phyloP scores from a whole-genome alignment of 2,888 invertebrate species.

The Drosophila antonietae region DNA sequence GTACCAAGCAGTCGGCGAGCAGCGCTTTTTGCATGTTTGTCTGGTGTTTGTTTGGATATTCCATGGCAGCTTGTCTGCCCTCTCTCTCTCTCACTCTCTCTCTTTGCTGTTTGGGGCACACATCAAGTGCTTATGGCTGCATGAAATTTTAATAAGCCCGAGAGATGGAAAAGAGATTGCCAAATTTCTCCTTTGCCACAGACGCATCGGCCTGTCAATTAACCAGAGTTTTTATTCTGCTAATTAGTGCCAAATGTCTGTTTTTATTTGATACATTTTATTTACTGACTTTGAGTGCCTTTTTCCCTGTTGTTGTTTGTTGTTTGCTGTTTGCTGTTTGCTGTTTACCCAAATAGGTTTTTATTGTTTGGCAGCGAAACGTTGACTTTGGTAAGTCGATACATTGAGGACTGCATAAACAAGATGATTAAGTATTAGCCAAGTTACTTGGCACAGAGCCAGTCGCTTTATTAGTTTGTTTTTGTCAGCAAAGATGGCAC shows the following conservation, averaged over 20 bases:
- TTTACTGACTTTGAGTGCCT: constrained; percentile 23
- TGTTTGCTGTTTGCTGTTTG: background rate
- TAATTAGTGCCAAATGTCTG: constrained; percentile 54
- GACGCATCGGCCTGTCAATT: constrained; percentile 23
- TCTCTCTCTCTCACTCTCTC: background rate
- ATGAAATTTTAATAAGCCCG: constrained; percentile 74
- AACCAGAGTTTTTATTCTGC: constrained; percentile 37
- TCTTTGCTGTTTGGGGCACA: constrained; percentile 17
- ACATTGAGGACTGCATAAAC: constrained; percentile 44
- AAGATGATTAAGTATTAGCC: constrained; percentile 46
- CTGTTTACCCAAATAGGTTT: constrained; percentile 44
- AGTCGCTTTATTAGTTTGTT: constrained; percentile 52
- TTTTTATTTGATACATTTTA: constrained; percentile 40
- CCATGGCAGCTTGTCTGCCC: constrained; percentile 1
- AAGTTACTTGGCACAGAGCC: constrained; percentile 14
- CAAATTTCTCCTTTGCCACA: constrained; percentile 41
- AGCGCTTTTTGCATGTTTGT: constrained; percentile 54
- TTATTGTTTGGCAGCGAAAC: constrained; percentile 47
- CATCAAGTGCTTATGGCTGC: constrained; percentile 64
- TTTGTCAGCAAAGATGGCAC: constrained; percentile 37
- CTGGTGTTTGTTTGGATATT: constrained; percentile 35
- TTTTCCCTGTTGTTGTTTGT: background rate
- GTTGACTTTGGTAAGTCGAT: constrained; percentile 44
- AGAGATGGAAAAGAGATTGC: constrained; percentile 59
- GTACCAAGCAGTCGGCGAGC: constrained; percentile 28